Base-by-base conservation (phyloP, 2,888 invertebrate species). In the Perizoma affinitatum region DNA sequence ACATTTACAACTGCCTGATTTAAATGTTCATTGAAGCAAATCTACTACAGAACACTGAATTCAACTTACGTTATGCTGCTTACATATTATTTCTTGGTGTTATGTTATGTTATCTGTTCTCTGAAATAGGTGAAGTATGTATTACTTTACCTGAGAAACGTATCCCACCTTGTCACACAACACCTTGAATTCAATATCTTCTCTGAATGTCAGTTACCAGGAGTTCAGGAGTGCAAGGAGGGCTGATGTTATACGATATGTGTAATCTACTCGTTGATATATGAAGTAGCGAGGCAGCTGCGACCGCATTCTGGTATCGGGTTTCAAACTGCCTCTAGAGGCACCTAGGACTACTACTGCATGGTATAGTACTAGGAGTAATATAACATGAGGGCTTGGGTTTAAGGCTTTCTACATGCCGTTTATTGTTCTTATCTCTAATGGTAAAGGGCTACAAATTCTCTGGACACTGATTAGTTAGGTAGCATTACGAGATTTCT, bases 151-250 rank as follows among this genome's bases (percentile, higher is more conserved):
- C 34, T 55, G n/a, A n/a, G 38, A 54, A 58, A 63, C 45, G 46
- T 41, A 55, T 52, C 49, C n/a, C 40, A 55, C 58, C 52, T 55
- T 55, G 48, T 55, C 63, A 49, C 36, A 51, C 58, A 62, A 52
- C 61, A 62, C 68, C 66, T 75, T 72, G 69, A 69, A 74, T 73
- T 66, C 43, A 70, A 73, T 73, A 72, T 69, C 64, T 45, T 52
- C 52, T 36, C 49, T 71, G 68, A 70, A 72, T 72, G 70, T 58
- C 72, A 67, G 63, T 67, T 22, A 58, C 55, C 53, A 64, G 46
- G 54, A 44, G 58, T 58, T 47, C 47, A 52, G 35, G 60, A 51
- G 57, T 60, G 44, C 56, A 43, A 60, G 38, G 61, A 56, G 33
- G 51, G 47, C 46, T 59, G 60, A 38, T 55, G 67, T 57, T 67